phyloP scores from a whole-genome alignment of 2,888 invertebrate genomes.

The Cabera pusaria region DNA sequence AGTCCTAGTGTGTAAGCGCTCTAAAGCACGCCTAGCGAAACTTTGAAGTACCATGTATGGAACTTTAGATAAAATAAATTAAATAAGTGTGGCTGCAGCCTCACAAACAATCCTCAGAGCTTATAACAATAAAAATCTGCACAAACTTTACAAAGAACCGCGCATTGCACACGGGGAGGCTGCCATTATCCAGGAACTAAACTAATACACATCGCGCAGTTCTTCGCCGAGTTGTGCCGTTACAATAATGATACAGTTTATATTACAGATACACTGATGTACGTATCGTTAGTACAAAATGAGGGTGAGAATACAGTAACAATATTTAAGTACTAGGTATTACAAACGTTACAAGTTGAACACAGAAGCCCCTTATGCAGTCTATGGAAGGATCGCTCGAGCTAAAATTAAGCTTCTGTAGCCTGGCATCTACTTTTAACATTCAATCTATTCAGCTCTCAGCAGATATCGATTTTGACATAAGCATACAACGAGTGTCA shows the following conservation, averaged over 20 bases:
- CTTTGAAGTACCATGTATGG: too few relatives aligned
- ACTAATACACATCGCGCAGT: too few relatives aligned
- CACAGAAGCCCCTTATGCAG: conserved; percentile 26
- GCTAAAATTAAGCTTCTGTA: conserved; percentile 30
- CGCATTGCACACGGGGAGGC: too few relatives aligned
- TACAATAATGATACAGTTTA: conserved; percentile 3
- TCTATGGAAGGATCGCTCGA: conserved; percentile 43
- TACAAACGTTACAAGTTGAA: conserved; percentile 18
- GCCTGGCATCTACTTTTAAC: conserved; percentile 5
- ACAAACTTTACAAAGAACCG: too few relatives aligned
- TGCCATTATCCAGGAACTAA: too few relatives aligned
- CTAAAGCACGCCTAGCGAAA: too few relatives aligned
- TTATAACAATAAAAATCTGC: conserved; percentile 2
- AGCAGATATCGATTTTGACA: too few relatives aligned
- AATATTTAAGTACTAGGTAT: conserved; percentile 4
- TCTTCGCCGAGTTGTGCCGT: neutral
- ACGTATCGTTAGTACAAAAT: conserved; percentile 11
- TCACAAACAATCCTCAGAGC: neutral
- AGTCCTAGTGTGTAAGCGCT: too few relatives aligned
- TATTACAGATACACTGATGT: conserved; percentile 7
- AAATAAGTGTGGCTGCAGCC: conserved; percentile 4
- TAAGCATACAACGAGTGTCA: too few relatives aligned
- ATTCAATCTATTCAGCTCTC: too few relatives aligned
- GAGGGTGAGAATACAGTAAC: conserved; percentile 5
- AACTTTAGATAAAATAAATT: too few relatives aligned